phyloP scores from a whole-genome alignment of 1,140 invertebrate species.

The Drosophila melanogaster region Release_6_plus_ISO1_MT NT_033779.5:4660001-4660500 shows the following conservation, averaged over 20 bases:
- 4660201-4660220: slow-evolving; percentile 37
- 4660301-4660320: slow-evolving; percentile 73
- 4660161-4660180: slow-evolving; percentile 53
- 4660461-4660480: slow-evolving; percentile 71
- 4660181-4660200: slow-evolving; percentile 79
- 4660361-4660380: slow-evolving; percentile 39
- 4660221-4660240: background rate
- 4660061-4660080: slow-evolving; percentile 7
- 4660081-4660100: slow-evolving; percentile 29
- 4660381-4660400: slow-evolving; percentile 32
- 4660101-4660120: slow-evolving; percentile 61
- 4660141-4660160: slow-evolving; percentile 61
- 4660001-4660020: slow-evolving; percentile 59
- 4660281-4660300: slow-evolving; percentile 80
- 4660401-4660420: slow-evolving; percentile 41
- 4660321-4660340: slow-evolving; percentile 14
- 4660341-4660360: slow-evolving; percentile 12
- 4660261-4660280: slow-evolving; percentile 56
- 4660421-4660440: slow-evolving; percentile 37
- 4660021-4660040: slow-evolving; percentile 79
- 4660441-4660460: slow-evolving; percentile 62
- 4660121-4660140: slow-evolving; percentile 66
- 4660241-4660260: slow-evolving; percentile 2
- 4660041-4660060: slow-evolving; percentile 42
- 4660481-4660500: slow-evolving; percentile 64